A percentile compares a stretch with the other conserved stretches of the same genome.
Evolutionary conservation across 1,140 invertebrate genomes (phyloP).

Genomic region (Atta colombica): DNA sequence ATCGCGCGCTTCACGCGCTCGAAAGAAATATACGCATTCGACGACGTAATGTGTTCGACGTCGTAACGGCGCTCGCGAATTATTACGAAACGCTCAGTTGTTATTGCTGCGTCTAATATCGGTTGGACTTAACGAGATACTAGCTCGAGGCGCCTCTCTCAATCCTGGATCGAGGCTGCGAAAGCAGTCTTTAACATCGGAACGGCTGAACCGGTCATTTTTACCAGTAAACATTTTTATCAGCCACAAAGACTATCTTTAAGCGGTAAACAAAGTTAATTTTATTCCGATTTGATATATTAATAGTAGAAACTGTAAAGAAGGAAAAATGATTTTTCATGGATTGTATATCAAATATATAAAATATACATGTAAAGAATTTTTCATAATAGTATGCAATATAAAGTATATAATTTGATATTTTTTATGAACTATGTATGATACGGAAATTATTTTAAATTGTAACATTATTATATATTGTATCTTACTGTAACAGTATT

Average conservation of each 20-base stretch:
- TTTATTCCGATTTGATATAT: conserved; percentile 8
- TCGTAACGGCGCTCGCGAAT: conserved; percentile 37
- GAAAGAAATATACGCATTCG: neutral
- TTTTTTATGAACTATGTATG: neutral
- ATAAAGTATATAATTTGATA: conserved; percentile 15
- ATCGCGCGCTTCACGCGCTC: conserved; percentile 26
- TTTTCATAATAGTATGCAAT: neutral
- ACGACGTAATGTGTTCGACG: conserved; percentile 21
- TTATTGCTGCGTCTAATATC: conserved; percentile 63
- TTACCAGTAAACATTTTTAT: neutral
- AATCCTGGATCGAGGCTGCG: conserved; percentile 34
- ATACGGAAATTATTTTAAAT: neutral
- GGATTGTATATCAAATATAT: neutral
- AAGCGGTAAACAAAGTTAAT: neutral
- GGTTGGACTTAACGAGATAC: conserved; percentile 58
- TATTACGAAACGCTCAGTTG: conserved; percentile 59
- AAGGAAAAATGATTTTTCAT: neutral
- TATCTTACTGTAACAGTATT: neutral
- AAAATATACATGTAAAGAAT: neutral
- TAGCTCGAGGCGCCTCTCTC: conserved; percentile 46
- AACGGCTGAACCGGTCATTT: conserved; percentile 15
- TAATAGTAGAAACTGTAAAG: neutral
- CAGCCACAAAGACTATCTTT: neutral
- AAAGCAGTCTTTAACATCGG: conserved; percentile 18
- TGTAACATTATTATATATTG: neutral